phyloP scores from a whole-genome alignment of 2,888 invertebrate genomes.

The Xylocampa areola region DNA sequence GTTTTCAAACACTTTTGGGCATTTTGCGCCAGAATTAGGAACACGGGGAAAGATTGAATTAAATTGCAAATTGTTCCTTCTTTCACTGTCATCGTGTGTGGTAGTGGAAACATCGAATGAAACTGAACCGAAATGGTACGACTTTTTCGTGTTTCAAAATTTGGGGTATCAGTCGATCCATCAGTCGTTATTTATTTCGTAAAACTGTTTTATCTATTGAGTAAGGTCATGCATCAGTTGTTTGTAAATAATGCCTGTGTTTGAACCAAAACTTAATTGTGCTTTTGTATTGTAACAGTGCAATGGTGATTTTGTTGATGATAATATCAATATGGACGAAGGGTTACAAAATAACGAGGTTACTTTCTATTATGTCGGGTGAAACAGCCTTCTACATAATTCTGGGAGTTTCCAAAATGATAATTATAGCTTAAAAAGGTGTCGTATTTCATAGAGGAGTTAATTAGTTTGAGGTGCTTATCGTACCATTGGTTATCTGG shows the following conservation, averaged over 20 bases:
- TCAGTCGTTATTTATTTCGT: slow-evolving; percentile 55
- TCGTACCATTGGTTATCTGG: too few species aligned
- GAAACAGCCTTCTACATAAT: slow-evolving; percentile 11
- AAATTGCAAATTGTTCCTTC: slow-evolving; percentile 78
- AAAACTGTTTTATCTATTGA: slow-evolving; percentile 41
- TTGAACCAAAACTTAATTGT: slow-evolving; percentile 3
- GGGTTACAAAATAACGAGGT: slow-evolving; percentile 13
- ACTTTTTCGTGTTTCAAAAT: slow-evolving; percentile 35
- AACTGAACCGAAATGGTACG: slow-evolving; percentile 44
- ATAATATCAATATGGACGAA: slow-evolving; percentile 28
- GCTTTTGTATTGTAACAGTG: slow-evolving; percentile 10
- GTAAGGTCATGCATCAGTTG: slow-evolving; percentile 38
- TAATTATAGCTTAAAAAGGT: too few species aligned
- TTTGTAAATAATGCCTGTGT: slow-evolving; percentile 5
- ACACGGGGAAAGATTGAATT: slow-evolving; percentile 81
- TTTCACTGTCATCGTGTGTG: slow-evolving; percentile 74
- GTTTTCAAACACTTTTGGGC: slow-evolving; percentile 78
- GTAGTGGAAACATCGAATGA: slow-evolving; percentile 13
- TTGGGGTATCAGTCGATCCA: slow-evolving; percentile 66
- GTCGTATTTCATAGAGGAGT: too few species aligned
- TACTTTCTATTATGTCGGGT: slow-evolving; percentile 28
- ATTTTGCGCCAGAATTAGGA: slow-evolving; percentile 82
- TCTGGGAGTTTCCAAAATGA: neutral
- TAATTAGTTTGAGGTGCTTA: too few species aligned
- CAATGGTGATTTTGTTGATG: slow-evolving; percentile 12